These are phyloP conservation scores for Hypothenemus hampei DNA, from an alignment of 1,140 invertebrate species.

Conservation along the genomic window DNA sequence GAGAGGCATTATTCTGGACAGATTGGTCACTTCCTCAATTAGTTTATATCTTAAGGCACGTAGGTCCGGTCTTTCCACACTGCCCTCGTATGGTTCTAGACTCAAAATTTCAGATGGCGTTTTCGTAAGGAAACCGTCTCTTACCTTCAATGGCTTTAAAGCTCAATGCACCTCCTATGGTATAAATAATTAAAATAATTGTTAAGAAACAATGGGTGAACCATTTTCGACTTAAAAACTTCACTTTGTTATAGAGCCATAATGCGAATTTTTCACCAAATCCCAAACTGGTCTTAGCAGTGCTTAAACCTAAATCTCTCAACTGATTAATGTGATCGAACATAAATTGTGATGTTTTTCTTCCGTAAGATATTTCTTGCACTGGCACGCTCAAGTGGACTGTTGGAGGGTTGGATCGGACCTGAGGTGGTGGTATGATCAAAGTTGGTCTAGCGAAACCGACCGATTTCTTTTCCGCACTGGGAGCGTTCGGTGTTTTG, in stretches of 20 bases:
- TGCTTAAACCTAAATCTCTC: conserved; percentile 49
- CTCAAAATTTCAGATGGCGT: conserved; percentile 24
- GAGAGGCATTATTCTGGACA: conserved; percentile 34
- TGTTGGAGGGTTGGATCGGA: neutral
- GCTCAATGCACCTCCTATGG: conserved; percentile 68
- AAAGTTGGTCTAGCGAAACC: conserved; percentile 30
- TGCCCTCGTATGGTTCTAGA: conserved; percentile 51
- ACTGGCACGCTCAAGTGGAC: conserved; percentile 1
- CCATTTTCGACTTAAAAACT: conserved; percentile 73
- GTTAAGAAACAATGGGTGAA: conserved; percentile 84
- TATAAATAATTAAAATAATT: conserved; percentile 70
- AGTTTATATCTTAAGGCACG: conserved; percentile 47
- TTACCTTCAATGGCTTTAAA: conserved; percentile 72
- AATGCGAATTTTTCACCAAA: conserved; percentile 75
- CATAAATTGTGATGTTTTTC: conserved; percentile 66
- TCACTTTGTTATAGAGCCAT: conserved; percentile 73
- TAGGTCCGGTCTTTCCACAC: conserved; percentile 49
- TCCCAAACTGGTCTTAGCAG: conserved; percentile 59
- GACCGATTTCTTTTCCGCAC: conserved; percentile 27
- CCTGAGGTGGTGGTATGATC: conserved; percentile 31
- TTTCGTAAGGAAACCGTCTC: too few species aligned
- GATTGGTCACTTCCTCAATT: conserved; percentile 38
- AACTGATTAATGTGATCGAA: conserved; percentile 70
- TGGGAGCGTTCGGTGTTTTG: neutral
- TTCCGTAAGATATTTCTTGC: conserved; percentile 37